Base-by-base conservation (phyloP, 2,888 invertebrate genomes). In the Noctua fimbriata region DNA sequence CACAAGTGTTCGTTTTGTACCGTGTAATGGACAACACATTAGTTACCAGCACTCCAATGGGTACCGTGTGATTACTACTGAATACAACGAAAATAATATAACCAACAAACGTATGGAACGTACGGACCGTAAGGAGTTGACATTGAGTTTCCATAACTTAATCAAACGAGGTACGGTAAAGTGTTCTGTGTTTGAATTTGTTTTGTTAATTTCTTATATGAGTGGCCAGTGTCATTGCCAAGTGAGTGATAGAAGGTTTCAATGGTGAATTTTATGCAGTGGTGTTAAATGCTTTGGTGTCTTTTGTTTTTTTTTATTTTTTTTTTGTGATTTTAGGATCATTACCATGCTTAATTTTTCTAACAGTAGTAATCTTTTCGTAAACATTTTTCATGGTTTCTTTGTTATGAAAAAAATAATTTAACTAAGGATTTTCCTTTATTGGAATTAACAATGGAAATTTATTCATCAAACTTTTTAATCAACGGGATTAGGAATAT, bases 61-160 rank as follows among this genome's bases (percentile, higher is more conserved):
- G 90, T 94, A 93, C 89, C 88, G 90, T 86, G 87, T 90, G 86
- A 89, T 90, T 85, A 87, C 85, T 76, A 87, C 89, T 90, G 90
- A 90, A 89, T 90, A 88, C 83, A 86, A 87, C 75, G 90, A 91
- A 89, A 88, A 89, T 84, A 88, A 89, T 89, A 85, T 89, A 88
- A 89, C 90, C 90, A 90, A 88, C 88, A 89, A 93, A 91, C 94
- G 92, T 93, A 96, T 96, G 96, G 96, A 95, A 82, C 81, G 71
- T 69, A 73, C 63, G 28, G 78, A 78, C 93, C 93, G 93, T 41
- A 95, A 94, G 89, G 96, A 96, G 90, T 92, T 97, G 86, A 96
- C 96, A 85, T 94, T 97, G 89, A 97, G 97, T 93, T 96, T 96
- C 87, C 96, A 97, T 90, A 97, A 97, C 92, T 94, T 97, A 90